Conservation (phyloP, 2,113 vertebrate species). For the Procavia capensis region DNA sequence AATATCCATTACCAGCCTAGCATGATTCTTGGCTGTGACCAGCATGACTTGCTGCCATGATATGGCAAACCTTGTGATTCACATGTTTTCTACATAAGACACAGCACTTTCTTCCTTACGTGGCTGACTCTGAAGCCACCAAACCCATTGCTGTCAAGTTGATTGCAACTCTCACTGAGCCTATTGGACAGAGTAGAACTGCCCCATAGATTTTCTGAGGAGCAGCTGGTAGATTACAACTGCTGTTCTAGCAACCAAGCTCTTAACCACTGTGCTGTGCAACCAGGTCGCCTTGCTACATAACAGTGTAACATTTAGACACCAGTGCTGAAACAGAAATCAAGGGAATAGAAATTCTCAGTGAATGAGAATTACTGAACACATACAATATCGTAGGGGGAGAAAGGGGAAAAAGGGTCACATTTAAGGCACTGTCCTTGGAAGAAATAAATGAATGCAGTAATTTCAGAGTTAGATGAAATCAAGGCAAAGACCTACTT, state of each 20-base stretch:
- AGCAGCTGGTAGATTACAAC: no score
- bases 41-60: no score
- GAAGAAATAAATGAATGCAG: neutral
- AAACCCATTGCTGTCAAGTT: no score
- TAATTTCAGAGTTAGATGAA: neutral
- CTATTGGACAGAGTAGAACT: no score
- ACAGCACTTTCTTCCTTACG: neutral
- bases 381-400: neutral
- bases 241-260: no score
- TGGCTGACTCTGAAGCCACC: neutral
- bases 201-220: no score
- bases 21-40: fast-evolving
- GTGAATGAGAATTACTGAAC: neutral
- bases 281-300: no score
- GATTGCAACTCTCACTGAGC: no score
- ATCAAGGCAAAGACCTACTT: neutral
- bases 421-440: neutral
- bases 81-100: neutral
- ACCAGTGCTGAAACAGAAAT: neutral
- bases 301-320: neutral
- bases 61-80: neutral
- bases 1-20: neutral
- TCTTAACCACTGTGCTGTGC: no score
- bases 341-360: neutral
- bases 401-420: neutral